Evolutionary conservation across 2,113 vertebrate genomes (phyloP), one percentile per base, ranked within the genome.

Genomic region (Artemisiospiza belli): DNA sequence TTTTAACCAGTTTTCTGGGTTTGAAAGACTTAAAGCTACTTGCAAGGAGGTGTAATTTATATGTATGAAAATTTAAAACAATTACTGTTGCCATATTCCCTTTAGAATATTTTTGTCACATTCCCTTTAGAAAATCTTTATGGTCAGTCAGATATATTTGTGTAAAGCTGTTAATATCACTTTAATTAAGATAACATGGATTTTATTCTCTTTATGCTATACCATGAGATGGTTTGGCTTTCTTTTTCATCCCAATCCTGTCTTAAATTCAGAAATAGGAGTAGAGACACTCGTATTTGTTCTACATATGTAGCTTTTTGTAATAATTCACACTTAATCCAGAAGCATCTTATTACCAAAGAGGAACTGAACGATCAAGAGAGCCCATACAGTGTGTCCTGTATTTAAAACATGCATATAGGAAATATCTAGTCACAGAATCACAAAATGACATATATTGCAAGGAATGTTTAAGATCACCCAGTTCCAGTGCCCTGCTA

Each of bases 111-210:
- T 87, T 96, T 89, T 33, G 28, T 77, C 35, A 88, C 80, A 68
- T 95, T 97, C 87, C 70, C 44, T 89, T 93, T 81, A 87, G 81
- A 96, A 54, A 79, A 93, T 90, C 78, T 92, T 87, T 93, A 70
- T 61, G 72, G 62, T 95, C 58, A 80, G 37, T 63, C 27, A 84
- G 49, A 87, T 93, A 43, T 92, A 72, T 33, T 86, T 81, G 37
- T 9, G 2, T 92, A 87, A 95, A 97, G 35, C 86, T 94, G 59
- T 55, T 92, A 86, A 88, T 49, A 37, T 57, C 54, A 10, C 51
- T 88, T 95, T 73, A 73, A 90, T 46, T 24, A 44, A 46, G 37
- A 91, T 67, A 59, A 17, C 8, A 83, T 87, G 25, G 24, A 31
- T 85, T 97, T 96, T 95, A 55, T 86, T 88, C 39, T 93, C 95